phyloP scores from a whole-genome alignment of 2,797 vertebrate genomes.

The Phrynocephalus guinanensis region DNA sequence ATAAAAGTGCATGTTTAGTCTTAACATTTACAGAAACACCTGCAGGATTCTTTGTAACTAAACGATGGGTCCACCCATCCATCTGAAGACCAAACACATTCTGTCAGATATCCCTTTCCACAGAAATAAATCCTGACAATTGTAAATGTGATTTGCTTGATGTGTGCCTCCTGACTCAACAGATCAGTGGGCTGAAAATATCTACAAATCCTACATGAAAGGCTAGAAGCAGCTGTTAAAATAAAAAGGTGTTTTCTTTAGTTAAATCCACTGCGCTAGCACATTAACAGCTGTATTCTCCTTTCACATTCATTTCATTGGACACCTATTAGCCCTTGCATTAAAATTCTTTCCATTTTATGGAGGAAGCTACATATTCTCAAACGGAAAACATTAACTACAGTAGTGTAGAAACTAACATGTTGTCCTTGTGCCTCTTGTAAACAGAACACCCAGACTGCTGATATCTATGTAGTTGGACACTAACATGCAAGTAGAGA shows the following conservation, averaged over 20 bases:
- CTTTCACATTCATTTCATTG: slow-evolving; percentile 38
- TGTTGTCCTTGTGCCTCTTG: slow-evolving; percentile 12
- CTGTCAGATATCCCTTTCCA: slow-evolving; percentile 38
- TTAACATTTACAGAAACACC: slow-evolving; percentile 28
- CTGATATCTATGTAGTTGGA: neutral
- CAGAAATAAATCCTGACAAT: slow-evolving; percentile 64
- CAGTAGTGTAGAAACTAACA: slow-evolving; percentile 30
- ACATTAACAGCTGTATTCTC: slow-evolving; percentile 61
- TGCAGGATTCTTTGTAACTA: slow-evolving; percentile 28
- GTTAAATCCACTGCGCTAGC: slow-evolving; percentile 58
- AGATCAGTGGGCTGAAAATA: slow-evolving; percentile 53
- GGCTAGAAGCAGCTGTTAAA: slow-evolving; percentile 62
- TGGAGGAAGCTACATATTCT: neutral
- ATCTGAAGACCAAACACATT: slow-evolving; percentile 39
- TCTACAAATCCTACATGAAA: slow-evolving; percentile 59
- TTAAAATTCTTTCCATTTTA: neutral
- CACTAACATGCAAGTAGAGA: neutral
- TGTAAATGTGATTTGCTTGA: slow-evolving; percentile 56
- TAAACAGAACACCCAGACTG: slow-evolving; percentile 6
- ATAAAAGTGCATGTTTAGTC: neutral
- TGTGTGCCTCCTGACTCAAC: slow-evolving; percentile 10
- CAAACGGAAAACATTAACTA: slow-evolving; percentile 33
- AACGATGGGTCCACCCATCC: slow-evolving; percentile 9
- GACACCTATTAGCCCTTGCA: slow-evolving; percentile 42
- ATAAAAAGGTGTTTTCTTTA: slow-evolving; percentile 53